A percentile compares a stretch with the other conserved stretches of the same genome.
Evolutionary conservation across 1,140 invertebrate genomes (phyloP).

Genomic region (Lordiphosa collinella): DNA sequence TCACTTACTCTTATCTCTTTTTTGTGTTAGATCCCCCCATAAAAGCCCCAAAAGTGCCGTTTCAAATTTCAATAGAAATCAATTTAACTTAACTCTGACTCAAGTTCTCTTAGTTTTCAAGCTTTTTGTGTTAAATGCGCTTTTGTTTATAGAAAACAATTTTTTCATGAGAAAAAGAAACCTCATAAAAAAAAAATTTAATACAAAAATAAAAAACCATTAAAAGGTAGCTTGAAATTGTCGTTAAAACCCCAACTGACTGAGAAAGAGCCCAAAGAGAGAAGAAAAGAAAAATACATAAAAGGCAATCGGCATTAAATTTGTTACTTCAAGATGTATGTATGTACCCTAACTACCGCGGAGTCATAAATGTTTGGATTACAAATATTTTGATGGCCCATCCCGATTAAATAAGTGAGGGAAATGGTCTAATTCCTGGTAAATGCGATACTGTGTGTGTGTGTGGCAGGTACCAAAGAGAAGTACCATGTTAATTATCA

Average conservation of each 20-base stretch:
- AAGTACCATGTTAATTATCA: conserved; percentile 49
- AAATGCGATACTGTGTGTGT: conserved; percentile 29
- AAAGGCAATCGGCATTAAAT: conserved; percentile 44
- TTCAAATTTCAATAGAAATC: conserved; percentile 76
- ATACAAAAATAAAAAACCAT: conserved; percentile 43
- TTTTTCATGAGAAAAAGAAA: conserved; percentile 44
- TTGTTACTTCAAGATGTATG: conserved; percentile 47
- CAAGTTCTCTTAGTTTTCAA: conserved; percentile 36
- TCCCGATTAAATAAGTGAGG: conserved; percentile 35
- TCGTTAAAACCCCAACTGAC: conserved; percentile 54
- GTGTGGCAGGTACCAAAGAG: conserved; percentile 50
- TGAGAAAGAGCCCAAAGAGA: conserved; percentile 13
- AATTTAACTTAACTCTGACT: conserved; percentile 51
- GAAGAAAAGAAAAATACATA: conserved; percentile 21
- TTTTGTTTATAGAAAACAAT: conserved; percentile 53
- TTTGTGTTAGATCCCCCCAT: background rate
- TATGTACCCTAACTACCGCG: conserved; percentile 39
- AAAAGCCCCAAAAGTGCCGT: conserved; percentile 61
- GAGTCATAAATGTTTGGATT: conserved; percentile 71
- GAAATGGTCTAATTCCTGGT: conserved; percentile 47
- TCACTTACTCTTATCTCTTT: too few relatives aligned
- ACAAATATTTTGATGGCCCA: conserved; percentile 67
- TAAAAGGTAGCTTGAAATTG: conserved; percentile 69
- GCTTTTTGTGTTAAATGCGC: conserved; percentile 28
- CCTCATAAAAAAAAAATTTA: conserved; percentile 59